Evolutionary conservation across 2,888 invertebrate species (phyloP).

Genomic region (Mythimna impura): DNA sequence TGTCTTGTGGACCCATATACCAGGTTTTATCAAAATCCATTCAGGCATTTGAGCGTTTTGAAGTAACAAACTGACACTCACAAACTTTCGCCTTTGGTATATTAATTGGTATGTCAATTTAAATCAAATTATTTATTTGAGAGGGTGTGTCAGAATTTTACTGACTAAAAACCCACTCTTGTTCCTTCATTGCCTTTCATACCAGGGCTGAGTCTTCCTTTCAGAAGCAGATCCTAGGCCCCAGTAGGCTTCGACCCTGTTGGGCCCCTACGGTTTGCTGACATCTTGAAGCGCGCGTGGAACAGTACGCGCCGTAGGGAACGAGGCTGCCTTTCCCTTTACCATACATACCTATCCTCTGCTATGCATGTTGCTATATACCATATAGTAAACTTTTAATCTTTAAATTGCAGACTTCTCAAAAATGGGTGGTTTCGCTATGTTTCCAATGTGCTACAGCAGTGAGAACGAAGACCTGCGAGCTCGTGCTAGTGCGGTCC

Average conservation of each 20-base stretch:
- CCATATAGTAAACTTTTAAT: background rate
- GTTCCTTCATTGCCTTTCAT: too few relatives aligned
- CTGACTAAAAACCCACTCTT: too few relatives aligned
- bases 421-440: slow-evolving; percentile 95
- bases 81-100: background rate
- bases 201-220: too few relatives aligned
- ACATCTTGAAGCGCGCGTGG: too few relatives aligned
- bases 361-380: background rate
- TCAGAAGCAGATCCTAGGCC: too few relatives aligned
- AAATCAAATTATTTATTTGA: background rate
- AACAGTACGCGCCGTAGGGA: too few relatives aligned
- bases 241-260: too few relatives aligned
- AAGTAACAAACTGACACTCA: background rate
- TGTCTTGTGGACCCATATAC: too few relatives aligned
- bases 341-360: background rate
- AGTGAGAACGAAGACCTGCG: slow-evolving; percentile 91
- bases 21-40: background rate
- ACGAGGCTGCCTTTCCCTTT: background rate
- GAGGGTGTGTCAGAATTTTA: too few relatives aligned
- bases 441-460: slow-evolving; percentile 93
- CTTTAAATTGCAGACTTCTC: slow-evolving; percentile 92
- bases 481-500: slow-evolving; percentile 91
- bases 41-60: background rate
- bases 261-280: too few relatives aligned
- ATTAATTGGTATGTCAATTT: too few relatives aligned